These are phyloP conservation scores for Poecilia latipinna DNA, from an alignment of 2,113 vertebrate species.

Conservation along the genomic window DNA sequence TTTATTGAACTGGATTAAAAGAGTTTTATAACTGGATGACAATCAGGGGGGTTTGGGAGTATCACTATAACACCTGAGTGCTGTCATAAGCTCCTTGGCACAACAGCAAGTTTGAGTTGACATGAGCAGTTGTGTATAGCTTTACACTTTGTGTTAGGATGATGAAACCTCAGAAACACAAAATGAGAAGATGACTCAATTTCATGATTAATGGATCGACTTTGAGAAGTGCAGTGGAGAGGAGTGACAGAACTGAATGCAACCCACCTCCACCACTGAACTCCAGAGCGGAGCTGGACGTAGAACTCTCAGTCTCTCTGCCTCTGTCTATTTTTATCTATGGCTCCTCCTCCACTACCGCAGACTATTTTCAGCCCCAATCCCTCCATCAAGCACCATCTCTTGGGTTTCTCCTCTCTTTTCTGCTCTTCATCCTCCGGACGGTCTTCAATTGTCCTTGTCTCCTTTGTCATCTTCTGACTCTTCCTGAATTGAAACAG, in stretches of 20 bases:
- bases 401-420: slow-evolving; percentile 7
- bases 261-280: background rate
- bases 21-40: background rate
- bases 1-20: too few relatives aligned
- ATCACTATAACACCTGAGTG: background rate
- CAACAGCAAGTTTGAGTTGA: background rate
- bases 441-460: background rate
- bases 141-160: background rate
- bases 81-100: background rate
- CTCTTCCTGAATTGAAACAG: background rate
- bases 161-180: too few relatives aligned
- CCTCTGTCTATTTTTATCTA: slow-evolving; percentile 65
- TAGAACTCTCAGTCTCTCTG: slow-evolving; percentile 29
- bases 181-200: background rate
- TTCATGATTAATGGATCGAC: slow-evolving; percentile 42
- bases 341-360: slow-evolving; percentile 60
- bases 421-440: slow-evolving; percentile 9
- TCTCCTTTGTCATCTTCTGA: background rate
- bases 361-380: slow-evolving; percentile 67
- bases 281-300: slow-evolving; percentile 54
- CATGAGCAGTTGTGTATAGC: background rate
- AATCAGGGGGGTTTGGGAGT: background rate
- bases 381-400: slow-evolving; percentile 37
- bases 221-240: slow-evolving; percentile 30
- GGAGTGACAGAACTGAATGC: slow-evolving; percentile 42